Evolutionary conservation across 2,113 vertebrate species (phyloP).

Genomic region (Brachypteracias leptosomus): DNA sequence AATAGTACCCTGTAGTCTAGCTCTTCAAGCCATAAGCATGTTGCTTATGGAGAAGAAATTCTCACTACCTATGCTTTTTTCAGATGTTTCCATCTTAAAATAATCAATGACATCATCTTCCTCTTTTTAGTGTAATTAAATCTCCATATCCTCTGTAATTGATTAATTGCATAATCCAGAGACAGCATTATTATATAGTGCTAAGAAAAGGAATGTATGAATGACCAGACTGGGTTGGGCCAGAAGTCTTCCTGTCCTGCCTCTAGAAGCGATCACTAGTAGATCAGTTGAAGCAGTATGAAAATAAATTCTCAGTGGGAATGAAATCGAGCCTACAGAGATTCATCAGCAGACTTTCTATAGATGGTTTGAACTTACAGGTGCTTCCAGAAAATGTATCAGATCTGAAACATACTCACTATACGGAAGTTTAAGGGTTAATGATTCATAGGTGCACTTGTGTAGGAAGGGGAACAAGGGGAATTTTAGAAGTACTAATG

Average conservation of each 20-base stretch:
- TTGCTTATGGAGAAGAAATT: background rate
- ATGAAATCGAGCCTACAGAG: background rate
- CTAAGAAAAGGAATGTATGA: background rate
- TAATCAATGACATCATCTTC: conserved; percentile 12
- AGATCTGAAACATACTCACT: accelerated
- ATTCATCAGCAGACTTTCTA: background rate
- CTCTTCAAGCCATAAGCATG: background rate
- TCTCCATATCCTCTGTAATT: background rate
- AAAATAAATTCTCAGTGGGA: background rate
- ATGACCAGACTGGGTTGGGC: background rate
- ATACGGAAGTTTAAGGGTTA: background rate
- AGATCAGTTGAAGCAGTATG: background rate
- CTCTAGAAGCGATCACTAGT: background rate
- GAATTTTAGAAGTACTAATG: background rate
- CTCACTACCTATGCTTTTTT: background rate
- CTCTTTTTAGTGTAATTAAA: background rate
- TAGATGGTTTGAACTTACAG: background rate
- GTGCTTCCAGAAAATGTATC: background rate
- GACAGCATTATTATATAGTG: background rate
- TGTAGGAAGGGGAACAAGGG: background rate
- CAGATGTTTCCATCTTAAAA: conserved; percentile 21
- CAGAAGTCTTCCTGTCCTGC: background rate
- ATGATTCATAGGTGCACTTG: background rate
- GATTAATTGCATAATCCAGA: background rate
- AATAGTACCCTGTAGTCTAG: background rate